Percentiles rank a stretch among this genome's conserved stretches.
Conservation (phyloP, 2,113 vertebrate species). For the Megaleporinus macrocephalus region DNA sequence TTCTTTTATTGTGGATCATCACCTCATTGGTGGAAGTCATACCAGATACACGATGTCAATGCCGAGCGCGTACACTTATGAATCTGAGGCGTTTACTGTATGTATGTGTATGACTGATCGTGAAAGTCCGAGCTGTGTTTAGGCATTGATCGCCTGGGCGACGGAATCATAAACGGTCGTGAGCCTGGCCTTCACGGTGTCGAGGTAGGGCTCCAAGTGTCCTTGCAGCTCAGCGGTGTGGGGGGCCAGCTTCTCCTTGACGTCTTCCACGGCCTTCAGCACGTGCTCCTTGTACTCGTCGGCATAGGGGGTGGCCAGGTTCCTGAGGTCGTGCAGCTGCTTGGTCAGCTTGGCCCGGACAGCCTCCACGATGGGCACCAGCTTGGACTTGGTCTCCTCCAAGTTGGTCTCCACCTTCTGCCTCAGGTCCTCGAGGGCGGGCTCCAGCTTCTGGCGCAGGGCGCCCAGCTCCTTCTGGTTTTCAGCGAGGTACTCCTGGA, state of each 20-base stretch:
- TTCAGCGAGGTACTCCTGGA: constrained; percentile 67
- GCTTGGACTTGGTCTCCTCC: constrained; percentile 73
- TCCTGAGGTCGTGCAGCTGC: constrained; percentile 73
- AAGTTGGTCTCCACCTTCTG: constrained; percentile 69
- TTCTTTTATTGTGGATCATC: background rate
- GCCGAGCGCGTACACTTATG: too few species aligned
- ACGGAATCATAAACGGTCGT: constrained; percentile 43
- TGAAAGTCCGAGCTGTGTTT: background rate
- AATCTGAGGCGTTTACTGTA: background rate
- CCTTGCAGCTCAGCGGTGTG: constrained; percentile 56
- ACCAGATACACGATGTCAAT: background rate
- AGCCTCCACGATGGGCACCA: constrained; percentile 70
- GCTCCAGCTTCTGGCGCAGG: constrained; percentile 68
- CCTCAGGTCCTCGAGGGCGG: constrained; percentile 66
- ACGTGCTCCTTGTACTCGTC: constrained; percentile 69
- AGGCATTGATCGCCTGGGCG: constrained; percentile 21
- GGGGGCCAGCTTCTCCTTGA: constrained; percentile 60
- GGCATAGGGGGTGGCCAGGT: constrained; percentile 66
- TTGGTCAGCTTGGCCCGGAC: constrained; percentile 73
- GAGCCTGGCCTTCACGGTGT: constrained; percentile 70
- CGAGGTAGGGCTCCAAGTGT: constrained; percentile 55
- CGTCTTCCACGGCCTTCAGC: constrained; percentile 61
- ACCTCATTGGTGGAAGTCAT: background rate
- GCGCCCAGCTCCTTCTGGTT: constrained; percentile 57
- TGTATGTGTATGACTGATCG: background rate